Conservation (phyloP, 2,797 vertebrate species). For the Oophaga sylvatica region DNA sequence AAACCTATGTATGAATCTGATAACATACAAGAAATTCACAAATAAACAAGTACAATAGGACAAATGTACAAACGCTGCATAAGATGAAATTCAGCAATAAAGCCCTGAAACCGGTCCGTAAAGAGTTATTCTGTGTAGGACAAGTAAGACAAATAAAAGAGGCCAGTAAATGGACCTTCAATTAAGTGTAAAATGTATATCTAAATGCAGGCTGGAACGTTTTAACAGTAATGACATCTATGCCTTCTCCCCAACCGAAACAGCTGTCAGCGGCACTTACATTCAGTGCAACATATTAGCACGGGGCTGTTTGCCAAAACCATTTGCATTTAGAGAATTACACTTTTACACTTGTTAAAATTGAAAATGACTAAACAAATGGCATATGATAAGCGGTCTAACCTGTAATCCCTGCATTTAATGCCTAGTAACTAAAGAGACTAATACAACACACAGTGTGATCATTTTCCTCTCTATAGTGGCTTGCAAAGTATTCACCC, state of each 20-base stretch:
- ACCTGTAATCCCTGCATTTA: conserved; percentile 32
- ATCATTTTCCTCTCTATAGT: background rate
- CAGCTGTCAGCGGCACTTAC: conserved; percentile 76
- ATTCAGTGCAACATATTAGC: conserved; percentile 76
- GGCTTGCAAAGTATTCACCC: no score
- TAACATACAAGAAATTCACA: background rate
- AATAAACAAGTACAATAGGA: background rate
- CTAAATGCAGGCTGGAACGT: conserved; percentile 11
- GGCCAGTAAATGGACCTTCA: background rate
- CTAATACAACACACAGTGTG: conserved; percentile 10
- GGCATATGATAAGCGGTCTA: conserved; percentile 20
- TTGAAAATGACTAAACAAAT: conserved; percentile 68
- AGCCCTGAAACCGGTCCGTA: background rate
- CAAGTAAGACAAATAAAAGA: background rate
- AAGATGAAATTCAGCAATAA: background rate
- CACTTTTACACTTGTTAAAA: conserved; percentile 78
- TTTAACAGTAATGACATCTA: conserved; percentile 62
- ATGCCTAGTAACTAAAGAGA: background rate
- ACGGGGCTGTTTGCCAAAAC: conserved; percentile 78
- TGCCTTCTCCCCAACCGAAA: conserved; percentile 63
- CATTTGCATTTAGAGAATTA: conserved; percentile 74
- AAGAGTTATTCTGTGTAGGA: background rate
- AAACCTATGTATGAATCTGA: background rate
- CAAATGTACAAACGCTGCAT: background rate
- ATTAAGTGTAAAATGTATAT: conserved; percentile 2